A percentile compares a stretch with the other conserved stretches of the same genome.
Conservation (phyloP, 2,888 invertebrate genomes). For the Hyalella azteca region DNA sequence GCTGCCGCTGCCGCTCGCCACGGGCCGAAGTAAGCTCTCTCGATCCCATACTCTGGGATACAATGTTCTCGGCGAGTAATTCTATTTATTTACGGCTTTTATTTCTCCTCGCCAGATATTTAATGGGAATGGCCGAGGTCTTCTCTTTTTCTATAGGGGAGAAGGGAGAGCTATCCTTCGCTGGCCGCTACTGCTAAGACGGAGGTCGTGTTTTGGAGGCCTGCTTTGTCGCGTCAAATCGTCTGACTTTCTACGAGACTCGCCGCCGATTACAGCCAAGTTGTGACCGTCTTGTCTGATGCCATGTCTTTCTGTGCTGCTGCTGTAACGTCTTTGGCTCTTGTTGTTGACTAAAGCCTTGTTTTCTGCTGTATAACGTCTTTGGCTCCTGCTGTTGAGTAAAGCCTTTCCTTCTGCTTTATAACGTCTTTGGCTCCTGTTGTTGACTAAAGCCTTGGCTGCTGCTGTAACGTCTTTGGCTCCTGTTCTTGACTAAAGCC, state of each 20-base stretch:
- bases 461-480: no score
- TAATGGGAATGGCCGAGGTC: slow-evolving; percentile 33
- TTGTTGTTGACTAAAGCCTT: no score
- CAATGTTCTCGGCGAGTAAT: slow-evolving; percentile 33
- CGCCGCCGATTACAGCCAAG: slow-evolving; percentile 21
- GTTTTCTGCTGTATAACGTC: no score
- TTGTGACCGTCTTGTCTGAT: not conserved
- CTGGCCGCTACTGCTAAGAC: slow-evolving; percentile 10
- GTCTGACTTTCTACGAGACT: slow-evolving; percentile 21
- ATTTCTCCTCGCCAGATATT: slow-evolving; percentile 32
- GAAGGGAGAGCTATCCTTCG: slow-evolving; percentile 23
- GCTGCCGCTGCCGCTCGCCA: not conserved
- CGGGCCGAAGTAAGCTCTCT: slow-evolving; percentile 26
- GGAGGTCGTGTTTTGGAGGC: not conserved
- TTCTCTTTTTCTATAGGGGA: not conserved
- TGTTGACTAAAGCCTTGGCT: no score
- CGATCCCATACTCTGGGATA: slow-evolving; percentile 31
- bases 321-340: not conserved
- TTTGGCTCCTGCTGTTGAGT: no score
- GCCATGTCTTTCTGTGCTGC: not conserved
- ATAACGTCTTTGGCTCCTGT: no score
- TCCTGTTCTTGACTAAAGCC: no score
- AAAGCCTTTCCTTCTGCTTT: no score
- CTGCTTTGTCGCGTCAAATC: slow-evolving; percentile 24
- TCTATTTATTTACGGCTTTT: slow-evolving; percentile 35